A percentile compares a stretch with the other conserved stretches of the same genome.
Conservation (phyloP, 2,888 invertebrate species). For the Cetonia aurata region DNA sequence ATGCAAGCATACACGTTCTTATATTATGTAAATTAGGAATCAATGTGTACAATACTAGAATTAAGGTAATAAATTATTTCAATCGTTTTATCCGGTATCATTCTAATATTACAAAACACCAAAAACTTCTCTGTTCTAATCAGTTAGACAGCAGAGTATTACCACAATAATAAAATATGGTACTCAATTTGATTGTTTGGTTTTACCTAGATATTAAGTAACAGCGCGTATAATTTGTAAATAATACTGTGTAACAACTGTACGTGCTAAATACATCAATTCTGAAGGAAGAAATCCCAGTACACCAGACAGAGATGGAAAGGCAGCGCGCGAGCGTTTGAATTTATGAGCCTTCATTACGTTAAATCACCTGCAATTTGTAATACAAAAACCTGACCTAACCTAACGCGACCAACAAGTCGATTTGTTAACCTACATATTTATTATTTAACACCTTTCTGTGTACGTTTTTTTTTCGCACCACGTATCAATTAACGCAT, state of each 20-base stretch:
- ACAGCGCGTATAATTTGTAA: no score
- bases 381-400: constrained; percentile 44
- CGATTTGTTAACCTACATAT: constrained; percentile 42
- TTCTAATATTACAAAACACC: no score
- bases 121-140: no score
- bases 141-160: no score
- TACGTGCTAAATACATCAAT: constrained; percentile 9
- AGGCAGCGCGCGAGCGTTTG: constrained; percentile 20
- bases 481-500: constrained; percentile 40
- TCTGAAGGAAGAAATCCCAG: constrained; percentile 1
- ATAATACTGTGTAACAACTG: neutral
- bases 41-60: no score
- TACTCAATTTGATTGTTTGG: no score
- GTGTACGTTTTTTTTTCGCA: constrained; percentile 25
- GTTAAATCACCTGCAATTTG: constrained; percentile 45
- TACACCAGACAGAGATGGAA: constrained; percentile 20
- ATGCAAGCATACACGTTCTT: no score
- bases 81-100: no score
- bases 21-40: no score
- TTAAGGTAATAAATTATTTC: no score
- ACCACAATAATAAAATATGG: no score
- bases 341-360: constrained; percentile 42
- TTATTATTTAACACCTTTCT: constrained; percentile 41
- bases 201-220: no score
- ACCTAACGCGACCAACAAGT: constrained; percentile 32